Base-by-base conservation (phyloP, 1,140 invertebrate species). In the Temnothorax longispinosus region DNA sequence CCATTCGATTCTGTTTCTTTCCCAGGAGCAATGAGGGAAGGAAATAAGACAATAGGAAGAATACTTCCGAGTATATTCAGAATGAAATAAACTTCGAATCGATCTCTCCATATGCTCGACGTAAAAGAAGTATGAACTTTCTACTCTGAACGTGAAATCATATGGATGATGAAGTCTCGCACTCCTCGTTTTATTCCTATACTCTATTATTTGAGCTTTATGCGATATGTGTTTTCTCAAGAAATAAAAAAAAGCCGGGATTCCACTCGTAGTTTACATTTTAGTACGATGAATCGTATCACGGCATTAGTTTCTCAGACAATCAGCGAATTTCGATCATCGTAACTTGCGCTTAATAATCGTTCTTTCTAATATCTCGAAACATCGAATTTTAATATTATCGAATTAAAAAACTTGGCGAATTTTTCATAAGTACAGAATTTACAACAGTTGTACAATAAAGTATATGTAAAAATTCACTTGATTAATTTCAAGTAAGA, bases 131-230 rank as follows among this genome's bases (percentile, higher is more conserved):
- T 4, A 47, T 35, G 27, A 65, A 74, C 47, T 32, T 65, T 21
- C 21, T 8, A 86, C 27, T 32, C 58, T 58, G 65, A 82, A 88
- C 52, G 85, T 87, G 78, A 90, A 89, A 90, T 85, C 65, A n/a
- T 56, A 52, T 72, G 56, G 54, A 54, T n/a, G 54, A 54, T n/a
- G 77, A 75, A 89, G 54, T 90, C 56, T 89, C 67, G 50, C 56
- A 6, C 38, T n/a, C n/a, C 21, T 52, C n/a, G 18, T 81, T 76
- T 52, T 47, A 10, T 54, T 35, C 21, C 32, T 56, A 47, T 67
- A 44, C 35, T 52, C 18, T 18, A 32, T 10, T 47, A 75, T 78
- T 54, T 21, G 52, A n/a, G 52, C 21, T 77, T 64, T 65, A 27
- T 69, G 35, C 41, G 15, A 11, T 18, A 41, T 50, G 15, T 52